These are phyloP conservation scores for Chironomus tepperi DNA, from an alignment of 1,140 invertebrate species.

Conservation along the genomic window DNA sequence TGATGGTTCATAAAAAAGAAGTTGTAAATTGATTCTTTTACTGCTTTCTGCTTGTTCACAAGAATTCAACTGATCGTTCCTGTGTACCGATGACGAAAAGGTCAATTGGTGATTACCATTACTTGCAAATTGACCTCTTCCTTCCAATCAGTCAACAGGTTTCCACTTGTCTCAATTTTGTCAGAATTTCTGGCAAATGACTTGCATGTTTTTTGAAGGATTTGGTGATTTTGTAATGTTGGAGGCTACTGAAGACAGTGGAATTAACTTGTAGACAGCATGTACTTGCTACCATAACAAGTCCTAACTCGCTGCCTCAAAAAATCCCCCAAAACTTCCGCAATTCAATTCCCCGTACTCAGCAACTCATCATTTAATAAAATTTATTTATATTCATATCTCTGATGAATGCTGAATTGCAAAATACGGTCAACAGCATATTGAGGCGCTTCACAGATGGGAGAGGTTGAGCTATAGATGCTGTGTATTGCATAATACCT, in stretches of 20 bases:
- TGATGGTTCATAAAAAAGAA: neutral
- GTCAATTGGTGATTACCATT: constrained; percentile 11
- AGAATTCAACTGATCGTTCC: neutral
- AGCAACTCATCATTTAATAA: too few relatives aligned
- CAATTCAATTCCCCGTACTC: too few relatives aligned
- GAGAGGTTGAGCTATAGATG: neutral
- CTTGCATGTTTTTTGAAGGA: neutral
- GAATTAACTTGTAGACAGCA: too few relatives aligned
- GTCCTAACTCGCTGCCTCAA: too few relatives aligned
- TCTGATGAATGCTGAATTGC: neutral
- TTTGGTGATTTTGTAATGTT: too few relatives aligned
- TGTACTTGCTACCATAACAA: too few relatives aligned
- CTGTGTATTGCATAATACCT: constrained; percentile 7
- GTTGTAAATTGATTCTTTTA: constrained; percentile 22
- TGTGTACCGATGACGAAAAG: neutral
- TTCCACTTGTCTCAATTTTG: neutral
- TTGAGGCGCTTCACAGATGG: constrained; percentile 5
- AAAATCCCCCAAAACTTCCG: too few relatives aligned
- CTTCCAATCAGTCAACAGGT: neutral
- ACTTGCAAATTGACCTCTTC: constrained; percentile 4
- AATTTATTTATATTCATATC: too few relatives aligned
- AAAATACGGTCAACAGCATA: neutral
- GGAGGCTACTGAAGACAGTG: too few relatives aligned
- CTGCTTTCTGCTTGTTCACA: neutral
- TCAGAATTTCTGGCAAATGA: neutral